Evolutionary conservation across 2,888 invertebrate genomes (phyloP).

Genomic region (Empis livida): DNA sequence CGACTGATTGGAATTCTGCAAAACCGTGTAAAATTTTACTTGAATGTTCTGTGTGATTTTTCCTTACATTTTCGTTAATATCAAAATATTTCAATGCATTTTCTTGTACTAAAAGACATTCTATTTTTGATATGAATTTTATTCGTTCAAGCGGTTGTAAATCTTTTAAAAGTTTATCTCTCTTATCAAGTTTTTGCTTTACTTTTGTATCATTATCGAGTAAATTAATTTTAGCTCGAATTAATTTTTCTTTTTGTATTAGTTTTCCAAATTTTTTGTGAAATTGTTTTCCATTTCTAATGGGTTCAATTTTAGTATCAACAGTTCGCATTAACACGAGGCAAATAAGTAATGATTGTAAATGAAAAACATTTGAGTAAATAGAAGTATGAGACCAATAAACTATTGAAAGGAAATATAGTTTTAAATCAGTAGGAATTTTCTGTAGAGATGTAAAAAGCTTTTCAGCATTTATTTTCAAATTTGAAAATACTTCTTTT

Average conservation of each 20-base stretch:
- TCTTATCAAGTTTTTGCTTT: constrained; percentile 16
- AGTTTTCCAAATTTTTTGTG: constrained; percentile 26
- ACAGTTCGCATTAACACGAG: constrained; percentile 25
- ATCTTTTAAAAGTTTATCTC: constrained; percentile 9
- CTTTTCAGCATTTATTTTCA: constrained; percentile 14
- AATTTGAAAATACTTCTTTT: constrained; percentile 18
- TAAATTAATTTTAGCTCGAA: constrained; percentile 18
- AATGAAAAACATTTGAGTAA: constrained; percentile 23
- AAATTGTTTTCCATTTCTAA: constrained; percentile 25
- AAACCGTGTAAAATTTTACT: constrained; percentile 29
- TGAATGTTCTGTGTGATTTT: constrained; percentile 29
- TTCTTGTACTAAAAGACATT: constrained; percentile 28
- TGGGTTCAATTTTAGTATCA: constrained; percentile 28
- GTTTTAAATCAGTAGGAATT: constrained; percentile 23
- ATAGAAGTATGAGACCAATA: constrained; percentile 30
- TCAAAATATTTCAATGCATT: constrained; percentile 29
- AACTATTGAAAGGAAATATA: constrained; percentile 28
- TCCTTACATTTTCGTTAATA: constrained; percentile 30
- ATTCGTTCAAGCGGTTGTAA: constrained; percentile 22
- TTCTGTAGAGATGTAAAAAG: constrained; percentile 21
- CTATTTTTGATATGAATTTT: constrained; percentile 23
- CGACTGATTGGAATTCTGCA: constrained; percentile 32
- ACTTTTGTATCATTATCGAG: constrained; percentile 13
- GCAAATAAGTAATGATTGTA: constrained; percentile 27
- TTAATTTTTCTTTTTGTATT: constrained; percentile 21